A percentile compares a stretch with the other conserved stretches of the same genome.
phyloP scores from a whole-genome alignment of 2,113 vertebrate species.

The Chiloscyllium plagiosum region DNA sequence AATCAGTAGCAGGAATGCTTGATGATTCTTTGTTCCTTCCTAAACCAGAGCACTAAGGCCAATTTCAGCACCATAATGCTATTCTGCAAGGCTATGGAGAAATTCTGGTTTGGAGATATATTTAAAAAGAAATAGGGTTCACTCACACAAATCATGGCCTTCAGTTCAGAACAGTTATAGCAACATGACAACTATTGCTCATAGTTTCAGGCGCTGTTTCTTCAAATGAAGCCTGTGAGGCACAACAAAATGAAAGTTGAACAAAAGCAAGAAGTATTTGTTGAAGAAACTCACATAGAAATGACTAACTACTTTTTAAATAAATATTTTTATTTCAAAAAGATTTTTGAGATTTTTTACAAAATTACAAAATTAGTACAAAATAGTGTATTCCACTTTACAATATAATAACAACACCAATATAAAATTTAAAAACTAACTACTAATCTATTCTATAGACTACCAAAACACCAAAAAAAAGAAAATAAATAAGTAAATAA shows the following conservation, averaged over 20 bases:
- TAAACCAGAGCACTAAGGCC: too few relatives aligned
- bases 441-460: too few relatives aligned
- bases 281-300: background rate
- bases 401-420: too few relatives aligned
- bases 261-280: background rate
- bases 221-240: background rate
- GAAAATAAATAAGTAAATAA: too few relatives aligned
- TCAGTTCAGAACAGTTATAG: background rate
- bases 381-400: too few relatives aligned
- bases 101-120: background rate
- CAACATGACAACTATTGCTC: background rate
- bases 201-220: background rate
- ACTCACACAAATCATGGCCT: background rate
- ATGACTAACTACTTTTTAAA: too few relatives aligned
- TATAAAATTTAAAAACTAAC: too few relatives aligned
- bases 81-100: background rate
- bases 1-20: background rate
- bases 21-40: background rate
- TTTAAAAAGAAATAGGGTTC: background rate
- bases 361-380: too few relatives aligned
- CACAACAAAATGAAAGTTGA: background rate
- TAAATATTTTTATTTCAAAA: too few relatives aligned
- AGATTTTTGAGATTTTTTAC: too few relatives aligned
- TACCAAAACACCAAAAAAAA: too few relatives aligned
- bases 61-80: too few relatives aligned